These are phyloP conservation scores for Amphiprion clarkii DNA, from an alignment of 2,797 vertebrate species.

Conservation along the genomic window DNA sequence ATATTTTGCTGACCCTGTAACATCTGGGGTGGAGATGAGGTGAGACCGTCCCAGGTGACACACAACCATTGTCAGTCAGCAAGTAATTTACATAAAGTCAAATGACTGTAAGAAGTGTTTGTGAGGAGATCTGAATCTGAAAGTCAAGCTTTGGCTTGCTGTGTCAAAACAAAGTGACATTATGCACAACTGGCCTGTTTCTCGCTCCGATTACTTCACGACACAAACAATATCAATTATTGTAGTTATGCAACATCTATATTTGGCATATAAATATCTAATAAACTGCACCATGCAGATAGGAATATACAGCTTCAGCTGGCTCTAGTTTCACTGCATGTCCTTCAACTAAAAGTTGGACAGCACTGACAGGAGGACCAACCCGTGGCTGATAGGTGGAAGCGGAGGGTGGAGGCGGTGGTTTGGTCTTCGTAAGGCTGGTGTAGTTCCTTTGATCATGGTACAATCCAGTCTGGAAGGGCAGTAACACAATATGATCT, in stretches of 20 bases:
- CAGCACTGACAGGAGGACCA: conserved; percentile 62
- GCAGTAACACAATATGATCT: conserved; percentile 54
- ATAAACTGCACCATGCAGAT: conserved; percentile 29
- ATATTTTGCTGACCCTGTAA: conserved; percentile 47
- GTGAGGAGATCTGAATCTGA: neutral
- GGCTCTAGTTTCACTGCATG: conserved; percentile 13
- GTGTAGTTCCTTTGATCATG: conserved; percentile 95
- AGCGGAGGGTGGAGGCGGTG: conserved; percentile 74
- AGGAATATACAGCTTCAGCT: conserved; percentile 8
- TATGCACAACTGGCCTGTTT: neutral
- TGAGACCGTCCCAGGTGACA: neutral
- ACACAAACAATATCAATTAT: conserved; percentile 6
- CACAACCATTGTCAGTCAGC: neutral
- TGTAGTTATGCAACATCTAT: conserved; percentile 8
- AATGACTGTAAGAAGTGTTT: conserved; percentile 26
- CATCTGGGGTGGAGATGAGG: neutral
- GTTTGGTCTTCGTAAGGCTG: conserved; percentile 92
- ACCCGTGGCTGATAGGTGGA: conserved; percentile 86
- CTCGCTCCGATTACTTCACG: conserved; percentile 18
- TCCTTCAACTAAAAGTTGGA: conserved; percentile 61
- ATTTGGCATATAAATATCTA: conserved; percentile 11
- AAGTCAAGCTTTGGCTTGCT: conserved; percentile 2
- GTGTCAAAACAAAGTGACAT: neutral
- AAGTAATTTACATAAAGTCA: conserved; percentile 43
- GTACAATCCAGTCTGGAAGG: conserved; percentile 92